A percentile compares a stretch with the other conserved stretches of the same genome.
Evolutionary conservation across 2,888 invertebrate genomes (phyloP).

Genomic region (Labia minor): DNA sequence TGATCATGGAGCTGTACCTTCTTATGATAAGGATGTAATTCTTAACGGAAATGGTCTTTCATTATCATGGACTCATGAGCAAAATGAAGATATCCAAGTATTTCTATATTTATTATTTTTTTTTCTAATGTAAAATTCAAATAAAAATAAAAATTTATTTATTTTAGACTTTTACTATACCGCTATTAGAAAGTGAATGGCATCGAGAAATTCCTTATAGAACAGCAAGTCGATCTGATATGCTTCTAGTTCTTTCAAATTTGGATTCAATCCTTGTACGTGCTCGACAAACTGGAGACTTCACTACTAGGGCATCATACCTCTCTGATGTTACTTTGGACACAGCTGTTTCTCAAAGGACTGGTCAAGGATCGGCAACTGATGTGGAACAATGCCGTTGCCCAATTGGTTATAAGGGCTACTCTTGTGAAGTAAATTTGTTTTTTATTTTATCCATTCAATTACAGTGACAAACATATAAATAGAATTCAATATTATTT

Average conservation of each 20-base stretch:
- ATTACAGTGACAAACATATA: background rate
- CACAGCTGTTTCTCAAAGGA: conserved; percentile 58
- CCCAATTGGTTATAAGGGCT: conserved; percentile 67
- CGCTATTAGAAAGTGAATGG: conserved; percentile 56
- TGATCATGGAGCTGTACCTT: conserved; percentile 39
- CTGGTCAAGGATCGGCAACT: conserved; percentile 51
- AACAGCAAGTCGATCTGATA: conserved; percentile 61
- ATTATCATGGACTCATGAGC: conserved; percentile 62
- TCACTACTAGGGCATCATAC: conserved; percentile 49
- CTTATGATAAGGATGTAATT: conserved; percentile 68
- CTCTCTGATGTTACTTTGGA: conserved; percentile 82
- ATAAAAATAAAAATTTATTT: conserved; percentile 18
- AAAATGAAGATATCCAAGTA: conserved; percentile 21
- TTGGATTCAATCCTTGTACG: conserved; percentile 72
- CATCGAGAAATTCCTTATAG: conserved; percentile 43
- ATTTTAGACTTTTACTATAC: conserved; percentile 49
- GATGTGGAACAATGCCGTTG: conserved; percentile 81
- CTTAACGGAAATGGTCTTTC: conserved; percentile 67
- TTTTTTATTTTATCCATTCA: no score
- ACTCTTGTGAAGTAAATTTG: conserved; percentile 60
- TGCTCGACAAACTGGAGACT: conserved; percentile 53
- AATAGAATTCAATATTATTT: no score
- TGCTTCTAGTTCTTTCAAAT: conserved; percentile 74
- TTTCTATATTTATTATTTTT: conserved; percentile 17
- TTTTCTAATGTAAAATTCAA: conserved; percentile 19